These are phyloP conservation scores for Drosophila persimilis DNA, from an alignment of 1,140 invertebrate species.

Conservation along the genomic window DNA sequence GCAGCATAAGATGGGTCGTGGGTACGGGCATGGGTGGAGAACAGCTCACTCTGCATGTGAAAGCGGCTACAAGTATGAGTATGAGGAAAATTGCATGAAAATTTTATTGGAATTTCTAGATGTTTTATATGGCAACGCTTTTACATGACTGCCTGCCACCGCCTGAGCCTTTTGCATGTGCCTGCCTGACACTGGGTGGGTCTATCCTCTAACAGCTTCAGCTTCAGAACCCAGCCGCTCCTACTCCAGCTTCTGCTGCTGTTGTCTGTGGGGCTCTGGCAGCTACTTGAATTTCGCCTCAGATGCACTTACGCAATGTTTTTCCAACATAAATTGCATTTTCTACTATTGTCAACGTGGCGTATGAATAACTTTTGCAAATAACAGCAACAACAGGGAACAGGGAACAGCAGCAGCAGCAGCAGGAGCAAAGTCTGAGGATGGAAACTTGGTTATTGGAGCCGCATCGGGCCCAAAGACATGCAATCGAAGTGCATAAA, in stretches of 20 bases:
- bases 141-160: constrained; percentile 57
- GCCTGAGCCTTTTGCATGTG: constrained; percentile 52
- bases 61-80: constrained; percentile 16
- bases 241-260: constrained; percentile 2
- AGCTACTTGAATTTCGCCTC: constrained; percentile 63
- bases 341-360: constrained; percentile 68
- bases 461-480: constrained; percentile 41
- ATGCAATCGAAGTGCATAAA: constrained; percentile 59
- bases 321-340: constrained; percentile 71
- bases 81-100: constrained; percentile 63
- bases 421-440: constrained; percentile 13
- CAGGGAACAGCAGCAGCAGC: constrained; percentile 3
- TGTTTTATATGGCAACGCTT: constrained; percentile 63
- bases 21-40: background rate
- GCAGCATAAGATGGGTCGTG: background rate
- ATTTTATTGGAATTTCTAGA: constrained; percentile 68
- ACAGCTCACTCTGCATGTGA: constrained; percentile 43
- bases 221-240: background rate
- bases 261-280: constrained; percentile 28
- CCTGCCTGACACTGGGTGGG: background rate
- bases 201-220: background rate
- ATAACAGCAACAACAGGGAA: constrained; percentile 5
- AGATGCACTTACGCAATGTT: constrained; percentile 69
- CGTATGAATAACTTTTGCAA: constrained; percentile 68
- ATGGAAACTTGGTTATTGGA: constrained; percentile 51